A percentile compares a stretch with the other conserved stretches of the same genome.
These are phyloP conservation scores for Telmatochromis sp. DNA, from an alignment of 2,113 vertebrate genomes.

Conservation along the genomic window DNA sequence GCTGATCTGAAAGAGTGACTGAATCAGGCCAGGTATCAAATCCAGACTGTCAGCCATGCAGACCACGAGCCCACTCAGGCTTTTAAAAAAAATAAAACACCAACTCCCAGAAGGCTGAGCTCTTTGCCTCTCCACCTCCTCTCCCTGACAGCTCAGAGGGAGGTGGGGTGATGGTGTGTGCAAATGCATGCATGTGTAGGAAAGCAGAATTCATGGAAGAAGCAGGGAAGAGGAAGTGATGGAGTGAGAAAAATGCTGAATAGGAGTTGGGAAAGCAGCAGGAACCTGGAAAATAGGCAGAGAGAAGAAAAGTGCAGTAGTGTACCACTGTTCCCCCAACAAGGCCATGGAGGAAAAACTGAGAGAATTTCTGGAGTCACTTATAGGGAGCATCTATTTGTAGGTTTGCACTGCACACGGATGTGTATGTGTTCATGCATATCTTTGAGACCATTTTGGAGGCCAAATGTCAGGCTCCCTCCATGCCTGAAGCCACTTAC, in stretches of 20 bases:
- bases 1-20: constrained; percentile 53
- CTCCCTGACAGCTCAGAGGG: constrained; percentile 46
- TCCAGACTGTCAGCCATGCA: constrained; percentile 52
- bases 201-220: not conserved
- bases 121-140: constrained; percentile 14
- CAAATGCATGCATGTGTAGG: not conserved
- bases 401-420: not conserved
- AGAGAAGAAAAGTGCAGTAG: not conserved
- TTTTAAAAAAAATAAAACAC: constrained; percentile 39
- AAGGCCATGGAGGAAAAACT: not conserved
- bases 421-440: not conserved
- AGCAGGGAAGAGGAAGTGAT: not conserved
- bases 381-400: not conserved
- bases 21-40: constrained; percentile 71
- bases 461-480: not conserved
- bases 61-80: constrained; percentile 46
- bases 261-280: not conserved
- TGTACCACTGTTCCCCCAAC: not conserved
- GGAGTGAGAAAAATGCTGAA: not conserved
- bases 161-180: not conserved
- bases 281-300: not conserved
- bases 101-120: constrained; percentile 62
- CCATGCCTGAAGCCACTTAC: not conserved
- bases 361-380: not conserved
- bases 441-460: not conserved